phyloP scores from a whole-genome alignment of 2,113 vertebrate genomes.

The Corydoras sp. region DNA sequence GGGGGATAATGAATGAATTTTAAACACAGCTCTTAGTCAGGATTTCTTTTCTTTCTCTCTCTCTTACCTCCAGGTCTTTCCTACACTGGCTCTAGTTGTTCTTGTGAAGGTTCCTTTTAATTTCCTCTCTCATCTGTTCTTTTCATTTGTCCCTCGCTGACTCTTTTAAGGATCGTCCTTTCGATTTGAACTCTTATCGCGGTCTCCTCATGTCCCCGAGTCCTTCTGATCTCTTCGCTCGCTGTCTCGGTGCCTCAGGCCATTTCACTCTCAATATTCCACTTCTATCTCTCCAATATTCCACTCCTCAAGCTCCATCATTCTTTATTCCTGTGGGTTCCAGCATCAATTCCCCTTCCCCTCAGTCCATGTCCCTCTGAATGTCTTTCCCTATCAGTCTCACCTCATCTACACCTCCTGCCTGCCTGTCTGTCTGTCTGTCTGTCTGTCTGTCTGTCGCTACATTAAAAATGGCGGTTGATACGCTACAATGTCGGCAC shows the following conservation, averaged over 20 bases:
- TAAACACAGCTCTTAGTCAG: too few relatives aligned
- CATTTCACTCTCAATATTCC: background rate
- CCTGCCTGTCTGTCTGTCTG: background rate
- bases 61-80: too few relatives aligned
- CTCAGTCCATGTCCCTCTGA: background rate
- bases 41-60: too few relatives aligned
- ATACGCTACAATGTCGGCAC: constrained; percentile 58
- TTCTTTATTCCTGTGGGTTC: background rate
- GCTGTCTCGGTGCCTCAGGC: background rate
- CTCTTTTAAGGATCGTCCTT: background rate
- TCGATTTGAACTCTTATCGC: background rate
- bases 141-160: background rate
- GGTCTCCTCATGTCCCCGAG: background rate
- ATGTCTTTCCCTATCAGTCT: background rate
- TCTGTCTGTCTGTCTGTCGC: constrained; percentile 42
- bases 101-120: too few relatives aligned
- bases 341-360: background rate
- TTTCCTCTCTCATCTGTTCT: too few relatives aligned
- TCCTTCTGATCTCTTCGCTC: background rate
- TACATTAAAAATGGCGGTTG: constrained; percentile 78
- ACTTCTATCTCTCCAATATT: background rate
- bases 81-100: too few relatives aligned
- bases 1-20: too few relatives aligned
- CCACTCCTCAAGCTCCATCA: background rate
- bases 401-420: too few relatives aligned